Base-by-base conservation (phyloP, 2,113 vertebrate species). In the Nipponia nippon region DNA sequence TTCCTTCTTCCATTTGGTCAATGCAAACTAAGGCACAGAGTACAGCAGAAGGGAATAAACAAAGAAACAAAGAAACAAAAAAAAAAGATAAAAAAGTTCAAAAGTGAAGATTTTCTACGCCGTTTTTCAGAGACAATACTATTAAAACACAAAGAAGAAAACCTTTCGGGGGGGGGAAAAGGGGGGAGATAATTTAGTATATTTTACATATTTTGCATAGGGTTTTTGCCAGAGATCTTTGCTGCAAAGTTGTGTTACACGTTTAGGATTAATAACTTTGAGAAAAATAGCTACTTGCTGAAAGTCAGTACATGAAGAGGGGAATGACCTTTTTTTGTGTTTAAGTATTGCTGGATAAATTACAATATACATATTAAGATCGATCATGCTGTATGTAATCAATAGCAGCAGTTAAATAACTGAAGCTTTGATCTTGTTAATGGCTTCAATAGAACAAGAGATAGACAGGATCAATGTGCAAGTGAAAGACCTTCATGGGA, bases 81-180 rank as follows among this genome's bases (percentile, higher is more conserved):
- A 16, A 16, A 12, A 69, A 7, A 7, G 25, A 27, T 49, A 19
- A 16, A 18, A 23, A 23, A 14, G 3, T 85, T 17, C 2, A 19
- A 7, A 85, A 71, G 10, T 36, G 29, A n/a, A 34, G 8, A 7
- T 59, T 55, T 86, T 61, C 8, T 53, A 18, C 49, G 50, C 10
- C 30, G 8, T 53, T 71, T 50, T 66, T 66, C 14, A 78, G 14
- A 11, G 14, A 30, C 10, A 52, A 21, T 26, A 26, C 16, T 75
- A 4, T 49, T 83, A 79, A 71, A 58, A 70, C 25, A 40, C 6
- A 50, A 52, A 65, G 14, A 76, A 59, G 6, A 46, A 47, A 81
- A 52, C 16, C 1, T 1, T 47, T 23, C 8, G 6, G 2, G 2
- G 5, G 2, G 1, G 5, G 7, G 20, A 29, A 78, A 78, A 23